Evolutionary conservation across 2,888 invertebrate genomes (phyloP), one percentile per base, ranked within the genome.

Genomic region (Epistrophe eligans): DNA sequence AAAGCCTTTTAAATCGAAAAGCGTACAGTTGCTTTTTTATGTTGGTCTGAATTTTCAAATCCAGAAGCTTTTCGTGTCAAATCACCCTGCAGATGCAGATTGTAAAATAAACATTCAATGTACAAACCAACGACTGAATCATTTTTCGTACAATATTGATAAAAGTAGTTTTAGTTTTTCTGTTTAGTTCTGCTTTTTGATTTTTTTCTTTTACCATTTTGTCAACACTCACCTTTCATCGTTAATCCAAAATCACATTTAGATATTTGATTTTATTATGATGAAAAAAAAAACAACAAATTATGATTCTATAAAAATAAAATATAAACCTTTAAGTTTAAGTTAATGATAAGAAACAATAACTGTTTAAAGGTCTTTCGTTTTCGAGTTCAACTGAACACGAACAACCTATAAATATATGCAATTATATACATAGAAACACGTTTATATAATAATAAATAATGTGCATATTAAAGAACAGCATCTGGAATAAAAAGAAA

Each of bases 401-500:
- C 32, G 58, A 45, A 45, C 19, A 71, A 55, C 45, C 38, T 35
- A 35, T 35, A 35, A 35, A 35, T 35, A 35, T 13, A 74, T 70
- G 64, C 66, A 73, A 60, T 38, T 60, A 35, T 38, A 35, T 45
- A 79, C 50, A 76, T 83, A 74, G 35, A 70, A 74, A 50, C 52
- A 74, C 58, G 50, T 84, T 76, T 76, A 71, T 72, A 64, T 48
- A 72, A 76, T 43, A 66, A 52, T 76, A 43, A 72, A 76, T 43
- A 66, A 52, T 76, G 50, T 80, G 70, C 55, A 84, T 62, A 55
- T 48, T 45, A 15, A 79, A 43, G 57, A 55, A 66, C 38, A 60
- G 62, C 73, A 79, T 79, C 64, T 84, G 57, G 64, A 84, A 84
- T 84, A 84, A 79, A 84, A 79, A 38, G 55, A 24, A 84, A 43